These are phyloP conservation scores for Telenomus remus DNA, from an alignment of 1,140 invertebrate genomes.

Conservation along the genomic window DNA sequence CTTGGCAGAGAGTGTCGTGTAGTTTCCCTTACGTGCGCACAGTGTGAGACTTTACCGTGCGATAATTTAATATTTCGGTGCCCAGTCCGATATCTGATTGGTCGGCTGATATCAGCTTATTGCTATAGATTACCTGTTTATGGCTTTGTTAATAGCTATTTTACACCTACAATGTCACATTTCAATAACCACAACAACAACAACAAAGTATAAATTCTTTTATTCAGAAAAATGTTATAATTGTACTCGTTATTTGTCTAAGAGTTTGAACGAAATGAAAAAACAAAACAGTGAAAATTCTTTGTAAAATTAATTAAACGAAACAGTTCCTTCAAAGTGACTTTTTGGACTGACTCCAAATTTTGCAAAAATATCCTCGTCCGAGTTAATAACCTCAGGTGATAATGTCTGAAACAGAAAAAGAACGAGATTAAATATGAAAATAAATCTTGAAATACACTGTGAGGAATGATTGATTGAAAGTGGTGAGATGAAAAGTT, in stretches of 20 bases:
- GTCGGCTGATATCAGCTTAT: slow-evolving; percentile 63
- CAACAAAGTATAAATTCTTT: background rate
- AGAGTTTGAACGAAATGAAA: too few species aligned
- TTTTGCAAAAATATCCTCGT: too few species aligned
- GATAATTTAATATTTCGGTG: slow-evolving; percentile 70
- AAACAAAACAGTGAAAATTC: background rate
- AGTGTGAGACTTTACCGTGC: slow-evolving; percentile 49
- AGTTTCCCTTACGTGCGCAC: slow-evolving; percentile 38
- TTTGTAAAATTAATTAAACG: background rate
- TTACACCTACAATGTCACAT: too few species aligned
- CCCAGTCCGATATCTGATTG: slow-evolving; percentile 67
- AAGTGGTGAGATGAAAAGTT: slow-evolving; percentile 9
- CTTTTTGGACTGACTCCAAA: too few species aligned
- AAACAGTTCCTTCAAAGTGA: too few species aligned
- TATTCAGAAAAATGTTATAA: too few species aligned
- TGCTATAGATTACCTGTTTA: slow-evolving; percentile 72
- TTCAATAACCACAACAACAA: too few species aligned
- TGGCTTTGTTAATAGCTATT: slow-evolving; percentile 61
- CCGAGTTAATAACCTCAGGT: too few species aligned
- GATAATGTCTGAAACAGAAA: background rate
- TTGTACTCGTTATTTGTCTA: too few species aligned
- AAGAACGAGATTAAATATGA: background rate
- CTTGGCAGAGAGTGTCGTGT: slow-evolving; percentile 39
- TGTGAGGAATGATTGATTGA: background rate
- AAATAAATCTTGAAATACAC: background rate